Evolutionary conservation across 2,888 invertebrate species (phyloP).

Genomic region (Caenorhabditis sinica): DNA sequence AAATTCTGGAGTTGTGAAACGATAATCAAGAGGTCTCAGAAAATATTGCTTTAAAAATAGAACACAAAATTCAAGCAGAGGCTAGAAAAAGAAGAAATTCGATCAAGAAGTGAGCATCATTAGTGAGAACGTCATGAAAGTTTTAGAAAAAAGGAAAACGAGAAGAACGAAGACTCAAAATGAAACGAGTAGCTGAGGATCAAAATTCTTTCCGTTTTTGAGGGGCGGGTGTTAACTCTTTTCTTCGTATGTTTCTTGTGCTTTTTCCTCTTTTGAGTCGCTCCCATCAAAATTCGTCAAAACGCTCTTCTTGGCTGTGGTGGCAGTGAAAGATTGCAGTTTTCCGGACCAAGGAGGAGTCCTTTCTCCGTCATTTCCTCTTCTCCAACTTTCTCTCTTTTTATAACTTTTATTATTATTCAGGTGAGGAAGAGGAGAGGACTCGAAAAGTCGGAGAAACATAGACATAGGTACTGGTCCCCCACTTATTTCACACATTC

Average conservation of each 20-base stretch:
- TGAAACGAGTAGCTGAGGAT: slow-evolving; percentile 6
- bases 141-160: slow-evolving; percentile 1
- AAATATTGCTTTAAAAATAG: not conserved
- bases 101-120: not conserved
- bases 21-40: not conserved
- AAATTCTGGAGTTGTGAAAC: not conserved
- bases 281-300: slow-evolving; percentile 34
- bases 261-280: slow-evolving; percentile 27
- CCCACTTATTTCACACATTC: slow-evolving; percentile 54
- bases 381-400: slow-evolving; percentile 9
- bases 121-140: not conserved
- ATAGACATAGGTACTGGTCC: not conserved
- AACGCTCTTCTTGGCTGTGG: slow-evolving; percentile 17
- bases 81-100: not conserved
- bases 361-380: slow-evolving; percentile 44
- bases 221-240: slow-evolving; percentile 42
- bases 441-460: not conserved
- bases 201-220: slow-evolving; percentile 24
- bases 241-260: slow-evolving; percentile 30
- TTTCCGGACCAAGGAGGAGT: slow-evolving; percentile 46
- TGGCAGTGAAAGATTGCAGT: slow-evolving; percentile 53
- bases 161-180: slow-evolving; percentile 19
- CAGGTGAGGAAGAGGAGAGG: slow-evolving; percentile 29
- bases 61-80: not conserved
- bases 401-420: slow-evolving; percentile 54